phyloP scores from a whole-genome alignment of 2,113 vertebrate genomes.

The Sapajus apella region DNA sequence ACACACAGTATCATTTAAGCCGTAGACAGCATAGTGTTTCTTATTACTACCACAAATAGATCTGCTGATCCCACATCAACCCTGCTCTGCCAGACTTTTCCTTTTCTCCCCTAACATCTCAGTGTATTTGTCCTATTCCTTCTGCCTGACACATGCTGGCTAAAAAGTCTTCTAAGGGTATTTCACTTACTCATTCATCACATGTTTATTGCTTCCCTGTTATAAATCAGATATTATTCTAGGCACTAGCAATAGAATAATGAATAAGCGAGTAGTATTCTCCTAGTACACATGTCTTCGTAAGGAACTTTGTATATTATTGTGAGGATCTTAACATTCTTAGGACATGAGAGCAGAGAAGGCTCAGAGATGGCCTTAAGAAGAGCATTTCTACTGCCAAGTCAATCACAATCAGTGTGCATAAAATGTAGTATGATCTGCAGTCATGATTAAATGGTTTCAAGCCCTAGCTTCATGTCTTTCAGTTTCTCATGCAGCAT shows the following conservation, averaged over 20 bases:
- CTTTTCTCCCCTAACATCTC: neutral
- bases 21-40: neutral
- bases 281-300: neutral
- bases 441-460: conserved; percentile 15
- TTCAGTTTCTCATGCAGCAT: conserved; percentile 31
- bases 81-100: neutral
- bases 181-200: conserved; percentile 24
- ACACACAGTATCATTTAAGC: neutral
- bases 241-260: neutral
- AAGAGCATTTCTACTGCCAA: neutral
- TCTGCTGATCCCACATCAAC: neutral
- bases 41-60: neutral
- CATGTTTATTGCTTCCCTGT: neutral
- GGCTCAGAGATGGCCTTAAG: neutral
- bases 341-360: neutral
- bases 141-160: neutral
- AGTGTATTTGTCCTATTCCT: neutral
- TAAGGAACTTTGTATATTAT: neutral
- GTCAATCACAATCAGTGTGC: neutral
- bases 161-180: neutral
- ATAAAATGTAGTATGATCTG: neutral
- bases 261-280: conserved; percentile 22
- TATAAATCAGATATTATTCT: neutral
- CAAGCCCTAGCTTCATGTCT: neutral
- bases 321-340: neutral